These are phyloP conservation scores for Bombus confusus DNA, from an alignment of 1,140 invertebrate species.

Conservation along the genomic window DNA sequence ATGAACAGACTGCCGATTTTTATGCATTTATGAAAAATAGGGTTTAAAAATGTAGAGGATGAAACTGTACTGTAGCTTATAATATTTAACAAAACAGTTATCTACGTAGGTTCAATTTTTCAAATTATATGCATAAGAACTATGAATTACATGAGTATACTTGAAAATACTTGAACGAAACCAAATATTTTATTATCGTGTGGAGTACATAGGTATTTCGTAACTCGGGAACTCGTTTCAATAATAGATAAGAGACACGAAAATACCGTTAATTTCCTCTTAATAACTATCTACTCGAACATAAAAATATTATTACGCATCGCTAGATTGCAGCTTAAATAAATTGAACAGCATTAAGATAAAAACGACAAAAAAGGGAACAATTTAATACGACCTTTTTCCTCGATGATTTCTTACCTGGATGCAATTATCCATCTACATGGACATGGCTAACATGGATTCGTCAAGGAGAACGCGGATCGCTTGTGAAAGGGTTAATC, in stretches of 20 bases:
- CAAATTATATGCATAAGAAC: too few species aligned
- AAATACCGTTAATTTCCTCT: not conserved
- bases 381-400: slow-evolving; percentile 10
- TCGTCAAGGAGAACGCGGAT: slow-evolving; percentile 45
- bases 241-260: not conserved
- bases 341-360: slow-evolving; percentile 1
- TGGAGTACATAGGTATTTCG: too few species aligned
- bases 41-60: too few species aligned
- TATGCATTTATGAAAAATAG: not conserved
- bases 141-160: too few species aligned
- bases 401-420: not conserved
- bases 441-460: not conserved
- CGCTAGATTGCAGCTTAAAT: not conserved
- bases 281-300: not conserved
- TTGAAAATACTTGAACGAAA: too few species aligned
- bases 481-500: slow-evolving; percentile 49
- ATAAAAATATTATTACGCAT: not conserved
- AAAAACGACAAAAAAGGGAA: not conserved
- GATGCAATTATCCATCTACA: slow-evolving; percentile 7
- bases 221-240: not conserved
- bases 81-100: too few species aligned
- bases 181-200: too few species aligned
- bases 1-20: not conserved
- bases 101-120: too few species aligned
- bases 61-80: too few species aligned